phyloP scores from a whole-genome alignment of 2,888 invertebrate species.

The Thera obeliscata region DNA sequence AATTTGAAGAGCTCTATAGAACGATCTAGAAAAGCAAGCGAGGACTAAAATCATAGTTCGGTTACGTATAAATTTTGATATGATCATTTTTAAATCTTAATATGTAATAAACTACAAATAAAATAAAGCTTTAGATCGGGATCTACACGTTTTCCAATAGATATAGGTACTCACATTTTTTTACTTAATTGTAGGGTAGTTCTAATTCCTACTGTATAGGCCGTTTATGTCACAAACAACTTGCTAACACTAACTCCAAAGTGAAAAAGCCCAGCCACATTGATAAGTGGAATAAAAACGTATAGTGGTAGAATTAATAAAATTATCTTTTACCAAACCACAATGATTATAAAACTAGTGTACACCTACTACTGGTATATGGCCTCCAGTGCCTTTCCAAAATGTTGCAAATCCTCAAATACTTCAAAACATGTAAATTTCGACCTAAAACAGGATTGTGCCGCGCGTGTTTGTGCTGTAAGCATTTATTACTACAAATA shows the following conservation, averaged over 20 bases:
- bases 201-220: conserved; percentile 4
- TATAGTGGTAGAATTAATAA: background rate
- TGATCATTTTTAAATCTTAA: conserved; percentile 76
- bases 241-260: background rate
- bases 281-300: background rate
- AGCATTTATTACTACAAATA: conserved; percentile 53
- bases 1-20: conserved; percentile 58
- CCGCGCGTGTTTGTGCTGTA: conserved; percentile 63
- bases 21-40: conserved; percentile 72
- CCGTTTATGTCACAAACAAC: conserved; percentile 20
- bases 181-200: background rate
- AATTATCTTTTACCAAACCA: too few species aligned
- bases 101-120: conserved; percentile 61
- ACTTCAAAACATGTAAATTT: conserved; percentile 30
- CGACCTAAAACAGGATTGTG: conserved; percentile 49
- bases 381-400: conserved; percentile 3
- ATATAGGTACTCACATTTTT: background rate
- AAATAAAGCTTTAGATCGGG: conserved; percentile 47
- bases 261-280: background rate
- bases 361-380: background rate
- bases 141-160: conserved; percentile 33
- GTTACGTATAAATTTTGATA: conserved; percentile 83
- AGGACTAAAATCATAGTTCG: conserved; percentile 53
- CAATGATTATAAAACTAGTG: background rate
- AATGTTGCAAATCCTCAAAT: conserved; percentile 1